These are phyloP conservation scores for Marmota monax DNA, from an alignment of 2,113 vertebrate genomes.

Conservation along the genomic window DNA sequence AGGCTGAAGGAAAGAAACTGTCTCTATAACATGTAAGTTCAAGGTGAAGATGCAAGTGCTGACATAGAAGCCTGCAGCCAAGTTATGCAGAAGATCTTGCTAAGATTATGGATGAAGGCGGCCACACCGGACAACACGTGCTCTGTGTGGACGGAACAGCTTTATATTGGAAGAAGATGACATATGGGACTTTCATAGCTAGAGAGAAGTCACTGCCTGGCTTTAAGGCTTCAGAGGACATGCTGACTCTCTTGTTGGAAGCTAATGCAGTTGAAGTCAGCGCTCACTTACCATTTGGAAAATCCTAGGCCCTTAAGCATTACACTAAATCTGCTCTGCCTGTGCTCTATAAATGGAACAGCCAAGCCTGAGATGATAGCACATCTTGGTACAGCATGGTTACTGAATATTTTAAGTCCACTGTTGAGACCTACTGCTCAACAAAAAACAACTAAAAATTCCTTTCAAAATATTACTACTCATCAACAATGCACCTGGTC, in stretches of 20 bases:
- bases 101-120: background rate
- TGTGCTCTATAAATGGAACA: background rate
- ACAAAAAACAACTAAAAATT: background rate
- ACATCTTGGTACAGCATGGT: background rate
- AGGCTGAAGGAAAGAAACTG: background rate
- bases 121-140: too few species aligned
- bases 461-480: constrained; percentile 8
- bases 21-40: background rate
- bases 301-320: background rate
- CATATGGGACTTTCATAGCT: background rate
- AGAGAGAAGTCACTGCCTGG: background rate
- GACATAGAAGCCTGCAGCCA: too few species aligned
- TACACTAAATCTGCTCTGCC: background rate
- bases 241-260: background rate
- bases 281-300: background rate
- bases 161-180: background rate
- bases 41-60: background rate
- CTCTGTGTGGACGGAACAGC: background rate
- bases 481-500: background rate
- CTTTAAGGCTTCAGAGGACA: background rate
- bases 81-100: background rate
- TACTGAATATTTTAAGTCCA: constrained; percentile 9
- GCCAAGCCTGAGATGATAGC: background rate
- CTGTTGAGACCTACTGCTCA: background rate
- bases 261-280: background rate